Conservation (phyloP, 2,113 vertebrate species). For the Vulpes lagopus region DNA sequence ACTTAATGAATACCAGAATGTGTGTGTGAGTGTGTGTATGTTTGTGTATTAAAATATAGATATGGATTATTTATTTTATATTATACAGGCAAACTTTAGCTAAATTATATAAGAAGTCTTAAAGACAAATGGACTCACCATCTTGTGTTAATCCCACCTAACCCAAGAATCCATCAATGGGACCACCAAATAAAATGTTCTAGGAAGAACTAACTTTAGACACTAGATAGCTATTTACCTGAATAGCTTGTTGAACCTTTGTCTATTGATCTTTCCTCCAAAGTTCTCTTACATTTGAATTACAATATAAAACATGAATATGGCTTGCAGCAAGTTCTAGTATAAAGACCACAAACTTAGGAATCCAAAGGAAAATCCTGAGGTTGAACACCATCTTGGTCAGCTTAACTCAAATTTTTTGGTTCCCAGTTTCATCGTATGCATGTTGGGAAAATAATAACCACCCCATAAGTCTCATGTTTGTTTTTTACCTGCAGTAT, state of each 20-base stretch:
- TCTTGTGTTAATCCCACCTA: neutral
- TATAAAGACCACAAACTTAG: neutral
- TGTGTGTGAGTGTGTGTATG: neutral
- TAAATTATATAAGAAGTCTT: neutral
- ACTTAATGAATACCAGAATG: neutral
- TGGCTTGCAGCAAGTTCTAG: neutral
- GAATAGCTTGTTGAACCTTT: neutral
- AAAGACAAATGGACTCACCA: neutral
- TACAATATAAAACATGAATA: neutral
- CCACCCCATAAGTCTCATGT: neutral
- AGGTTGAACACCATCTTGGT: rapidly evolving
- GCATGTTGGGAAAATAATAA: too few relatives aligned
- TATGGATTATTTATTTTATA: neutral
- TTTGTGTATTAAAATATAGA: neutral
- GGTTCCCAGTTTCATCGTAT: neutral
- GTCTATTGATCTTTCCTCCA: neutral
- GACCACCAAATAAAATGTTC: neutral
- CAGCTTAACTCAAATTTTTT: neutral
- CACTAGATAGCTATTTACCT: neutral
- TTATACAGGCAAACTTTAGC: neutral
- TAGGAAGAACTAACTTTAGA: neutral
- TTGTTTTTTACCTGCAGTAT: neutral
- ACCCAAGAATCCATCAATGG: neutral
- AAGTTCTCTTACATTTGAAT: neutral
- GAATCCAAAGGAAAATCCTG: neutral